Conservation (phyloP, 2,888 invertebrate species). For the Mimachlamys varia region DNA sequence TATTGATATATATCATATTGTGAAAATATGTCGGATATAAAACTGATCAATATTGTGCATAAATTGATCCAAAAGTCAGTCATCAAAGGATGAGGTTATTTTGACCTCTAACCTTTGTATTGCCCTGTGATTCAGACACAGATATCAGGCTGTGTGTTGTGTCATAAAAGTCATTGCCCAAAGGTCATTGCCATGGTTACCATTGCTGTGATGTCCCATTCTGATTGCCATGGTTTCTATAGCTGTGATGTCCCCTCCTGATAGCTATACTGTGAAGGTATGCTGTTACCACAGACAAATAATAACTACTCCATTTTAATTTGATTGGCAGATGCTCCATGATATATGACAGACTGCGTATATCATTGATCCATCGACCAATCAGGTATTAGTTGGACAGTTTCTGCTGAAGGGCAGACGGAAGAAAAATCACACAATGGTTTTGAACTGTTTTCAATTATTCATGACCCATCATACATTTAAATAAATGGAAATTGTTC, state of each 20-base stretch:
- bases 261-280: neutral
- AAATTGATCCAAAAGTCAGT: neutral
- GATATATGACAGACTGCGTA: neutral
- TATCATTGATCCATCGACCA: neutral
- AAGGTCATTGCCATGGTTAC: constrained; percentile 5
- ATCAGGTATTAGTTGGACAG: neutral
- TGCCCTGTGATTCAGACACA: neutral
- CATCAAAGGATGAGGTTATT: neutral
- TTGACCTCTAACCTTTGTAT: constrained; percentile 22
- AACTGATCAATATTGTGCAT: neutral
- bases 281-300: neutral
- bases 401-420: neutral
- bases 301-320: neutral
- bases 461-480: neutral
- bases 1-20: no score
- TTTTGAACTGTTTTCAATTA: constrained; percentile 1
- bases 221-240: neutral
- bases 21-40: no score
- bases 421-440: neutral
- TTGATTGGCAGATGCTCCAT: neutral
- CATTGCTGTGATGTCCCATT: neutral
- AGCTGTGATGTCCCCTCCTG: neutral
- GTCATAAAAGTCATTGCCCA: neutral
- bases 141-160: constrained; percentile 3
- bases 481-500: neutral